These are phyloP conservation scores for Copidosoma floridanum DNA, from an alignment of 1,140 invertebrate species.

Conservation along the genomic window DNA sequence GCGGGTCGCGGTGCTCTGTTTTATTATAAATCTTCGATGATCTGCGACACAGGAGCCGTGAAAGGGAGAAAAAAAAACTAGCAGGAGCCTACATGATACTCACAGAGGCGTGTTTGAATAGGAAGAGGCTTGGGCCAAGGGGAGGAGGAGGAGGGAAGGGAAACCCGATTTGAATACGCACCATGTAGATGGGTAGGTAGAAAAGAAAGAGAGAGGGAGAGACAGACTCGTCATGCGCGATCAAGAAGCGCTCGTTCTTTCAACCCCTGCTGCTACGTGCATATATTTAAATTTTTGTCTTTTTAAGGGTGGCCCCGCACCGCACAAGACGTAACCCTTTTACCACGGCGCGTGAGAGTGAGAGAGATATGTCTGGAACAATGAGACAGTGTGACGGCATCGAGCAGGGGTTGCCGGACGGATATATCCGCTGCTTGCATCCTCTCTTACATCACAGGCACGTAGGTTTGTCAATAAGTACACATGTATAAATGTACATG, in stretches of 20 bases:
- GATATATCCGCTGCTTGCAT: constrained; percentile 31
- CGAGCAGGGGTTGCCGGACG: constrained; percentile 31
- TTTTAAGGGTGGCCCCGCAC: constrained; percentile 17
- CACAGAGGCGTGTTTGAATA: no score
- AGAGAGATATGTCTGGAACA: constrained; percentile 52
- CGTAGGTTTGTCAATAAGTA: not conserved
- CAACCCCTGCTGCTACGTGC: constrained; percentile 38
- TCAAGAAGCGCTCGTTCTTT: constrained; percentile 9
- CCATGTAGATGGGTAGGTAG: constrained; percentile 18
- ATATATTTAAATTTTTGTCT: constrained; percentile 45
- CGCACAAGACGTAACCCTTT: constrained; percentile 12
- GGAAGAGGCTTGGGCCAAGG: constrained; percentile 34
- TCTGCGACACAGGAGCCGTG: no score
- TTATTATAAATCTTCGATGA: constrained; percentile 53
- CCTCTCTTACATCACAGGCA: no score
- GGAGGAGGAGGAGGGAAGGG: constrained; percentile 51
- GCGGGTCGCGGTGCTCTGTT: constrained; percentile 26
- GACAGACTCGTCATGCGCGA: constrained; percentile 12
- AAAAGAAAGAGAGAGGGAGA: no score
- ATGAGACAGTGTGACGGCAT: constrained; percentile 32
- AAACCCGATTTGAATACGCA: constrained; percentile 49
- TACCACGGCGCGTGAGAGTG: not conserved
- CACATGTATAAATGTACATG: not conserved
- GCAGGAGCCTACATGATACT: no score
- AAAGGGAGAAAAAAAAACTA: no score